Conservation (phyloP, 2,888 invertebrate species). For the Drosophila macrothrix region DNA sequence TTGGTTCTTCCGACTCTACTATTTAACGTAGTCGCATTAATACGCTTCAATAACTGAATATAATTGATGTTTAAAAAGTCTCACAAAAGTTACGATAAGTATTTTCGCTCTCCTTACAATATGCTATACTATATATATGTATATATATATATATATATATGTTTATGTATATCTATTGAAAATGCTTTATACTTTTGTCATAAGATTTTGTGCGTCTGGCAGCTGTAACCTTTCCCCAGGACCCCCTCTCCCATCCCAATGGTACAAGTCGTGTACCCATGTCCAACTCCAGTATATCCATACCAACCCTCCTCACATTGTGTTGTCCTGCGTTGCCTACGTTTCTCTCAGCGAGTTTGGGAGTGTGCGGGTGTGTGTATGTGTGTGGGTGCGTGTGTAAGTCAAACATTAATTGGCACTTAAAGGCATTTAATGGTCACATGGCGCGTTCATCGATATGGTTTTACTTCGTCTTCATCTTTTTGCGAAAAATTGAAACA, state of each 20-base stretch:
- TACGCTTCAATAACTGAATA: conserved; percentile 72
- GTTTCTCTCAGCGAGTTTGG: neutral
- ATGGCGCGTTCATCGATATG: conserved; percentile 48
- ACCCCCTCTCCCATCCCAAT: neutral
- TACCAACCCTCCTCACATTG: conserved; percentile 35
- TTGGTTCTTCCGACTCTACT: conserved; percentile 20
- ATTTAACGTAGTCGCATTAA: conserved; percentile 66
- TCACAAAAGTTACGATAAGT: conserved; percentile 71
- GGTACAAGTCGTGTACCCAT: conserved; percentile 4
- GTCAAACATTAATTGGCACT: conserved; percentile 77
- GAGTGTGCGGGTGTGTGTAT: neutral
- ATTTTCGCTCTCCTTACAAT: conserved; percentile 23
- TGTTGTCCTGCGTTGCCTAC: conserved; percentile 13
- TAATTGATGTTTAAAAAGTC: conserved; percentile 74
- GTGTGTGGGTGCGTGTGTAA: conserved; percentile 45
- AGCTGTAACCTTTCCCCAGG: conserved; percentile 64
- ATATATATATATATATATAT: conserved; percentile 7
- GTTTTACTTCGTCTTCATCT: conserved; percentile 17
- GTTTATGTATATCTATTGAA: conserved; percentile 50
- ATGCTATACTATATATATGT: neutral
- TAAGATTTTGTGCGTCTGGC: conserved; percentile 68
- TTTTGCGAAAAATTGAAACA: conserved; percentile 53
- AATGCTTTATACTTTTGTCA: conserved; percentile 60
- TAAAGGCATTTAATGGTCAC: conserved; percentile 73
- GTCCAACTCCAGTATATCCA: conserved; percentile 38